A percentile compares a stretch with the other conserved stretches of the same genome.
Evolutionary conservation across 2,113 vertebrate genomes (phyloP).

Genomic region (Lipophrys pholis): DNA sequence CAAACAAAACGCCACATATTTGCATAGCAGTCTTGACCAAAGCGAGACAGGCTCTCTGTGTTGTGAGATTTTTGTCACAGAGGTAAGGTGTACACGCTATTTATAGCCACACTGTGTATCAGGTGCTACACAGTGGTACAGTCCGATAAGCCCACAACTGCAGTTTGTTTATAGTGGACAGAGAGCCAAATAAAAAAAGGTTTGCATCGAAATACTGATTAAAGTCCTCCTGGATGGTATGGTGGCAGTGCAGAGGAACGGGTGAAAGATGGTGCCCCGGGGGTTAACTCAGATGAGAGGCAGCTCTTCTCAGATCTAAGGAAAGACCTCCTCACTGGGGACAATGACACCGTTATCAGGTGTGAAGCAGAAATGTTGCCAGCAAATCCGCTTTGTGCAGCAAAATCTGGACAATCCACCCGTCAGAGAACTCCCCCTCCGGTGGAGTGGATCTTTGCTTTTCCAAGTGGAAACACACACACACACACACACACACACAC

Average conservation of each 20-base stretch:
- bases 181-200: slow-evolving; percentile 10
- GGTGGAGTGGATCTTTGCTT: slow-evolving; percentile 20
- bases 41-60: slow-evolving; percentile 18
- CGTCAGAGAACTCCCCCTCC: slow-evolving; percentile 23
- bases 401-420: slow-evolving; percentile 52
- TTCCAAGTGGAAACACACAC: slow-evolving; percentile 8
- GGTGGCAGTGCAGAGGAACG: background rate
- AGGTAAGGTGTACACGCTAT: background rate
- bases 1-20: slow-evolving; percentile 44
- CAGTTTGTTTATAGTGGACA: slow-evolving; percentile 20
- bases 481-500: slow-evolving; percentile 10
- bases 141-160: slow-evolving; percentile 34
- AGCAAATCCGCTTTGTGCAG: slow-evolving; percentile 61
- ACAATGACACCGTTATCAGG: slow-evolving; percentile 63
- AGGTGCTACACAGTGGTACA: background rate
- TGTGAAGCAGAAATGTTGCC: slow-evolving; percentile 56
- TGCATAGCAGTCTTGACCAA: slow-evolving; percentile 23
- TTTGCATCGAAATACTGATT: slow-evolving; percentile 34
- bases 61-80: slow-evolving; percentile 20
- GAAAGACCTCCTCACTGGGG: slow-evolving; percentile 42
- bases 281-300: slow-evolving; percentile 40
- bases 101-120: slow-evolving; percentile 14
- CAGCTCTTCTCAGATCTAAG: slow-evolving; percentile 52
- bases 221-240: slow-evolving; percentile 21
- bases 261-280: slow-evolving; percentile 13